A percentile compares a stretch with the other conserved stretches of the same genome.
Conservation (phyloP, 2,113 vertebrate genomes). For the Tricholaema leucomelas region DNA sequence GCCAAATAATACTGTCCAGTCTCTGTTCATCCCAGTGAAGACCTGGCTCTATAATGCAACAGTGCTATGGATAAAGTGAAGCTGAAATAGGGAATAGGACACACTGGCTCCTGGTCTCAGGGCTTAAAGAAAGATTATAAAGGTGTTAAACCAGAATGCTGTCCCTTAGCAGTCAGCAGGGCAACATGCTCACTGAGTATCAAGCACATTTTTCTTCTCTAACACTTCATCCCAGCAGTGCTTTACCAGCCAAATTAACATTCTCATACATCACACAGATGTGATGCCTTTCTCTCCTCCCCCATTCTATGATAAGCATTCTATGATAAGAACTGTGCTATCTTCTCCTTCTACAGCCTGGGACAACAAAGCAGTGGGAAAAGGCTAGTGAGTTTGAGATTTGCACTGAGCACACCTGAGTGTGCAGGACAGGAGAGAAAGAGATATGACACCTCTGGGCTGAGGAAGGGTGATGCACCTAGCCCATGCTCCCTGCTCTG, state of each 20-base stretch:
- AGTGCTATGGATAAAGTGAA: neutral
- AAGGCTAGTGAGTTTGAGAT: neutral
- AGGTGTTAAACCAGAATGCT: neutral
- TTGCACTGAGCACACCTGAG: neutral
- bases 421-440: neutral
- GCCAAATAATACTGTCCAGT: neutral
- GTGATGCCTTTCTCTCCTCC: neutral
- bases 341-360: neutral
- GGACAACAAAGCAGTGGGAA: neutral
- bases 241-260: neutral
- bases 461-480: neutral
- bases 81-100: neutral
- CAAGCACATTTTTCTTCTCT: neutral
- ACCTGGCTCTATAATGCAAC: neutral
- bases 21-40: neutral
- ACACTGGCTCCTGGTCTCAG: neutral
- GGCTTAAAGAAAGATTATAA: neutral
- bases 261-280: neutral
- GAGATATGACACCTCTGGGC: neutral
- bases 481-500: neutral
- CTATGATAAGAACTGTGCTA: neutral
- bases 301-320: too few species aligned
- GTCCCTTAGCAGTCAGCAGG: neutral
- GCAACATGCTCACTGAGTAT: neutral
- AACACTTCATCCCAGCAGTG: neutral